A percentile compares a stretch with the other conserved stretches of the same genome.
Evolutionary conservation across 2,797 vertebrate species (phyloP).

Genomic region (Leuciscus waleckii): DNA sequence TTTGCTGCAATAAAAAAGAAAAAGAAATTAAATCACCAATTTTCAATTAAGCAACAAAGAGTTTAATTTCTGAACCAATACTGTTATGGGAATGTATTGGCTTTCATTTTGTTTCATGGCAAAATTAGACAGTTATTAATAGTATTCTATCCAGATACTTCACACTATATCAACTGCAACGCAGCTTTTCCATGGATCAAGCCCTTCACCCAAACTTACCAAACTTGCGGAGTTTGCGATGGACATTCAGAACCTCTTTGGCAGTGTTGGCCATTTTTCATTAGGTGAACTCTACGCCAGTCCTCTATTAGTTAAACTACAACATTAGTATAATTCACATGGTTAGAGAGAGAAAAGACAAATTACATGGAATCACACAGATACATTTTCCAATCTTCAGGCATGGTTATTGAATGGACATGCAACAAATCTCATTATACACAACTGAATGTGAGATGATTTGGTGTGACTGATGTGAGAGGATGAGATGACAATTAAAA

Average conservation of each 20-base stretch:
- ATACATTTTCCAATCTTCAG: constrained; percentile 60
- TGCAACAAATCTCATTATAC: constrained; percentile 58
- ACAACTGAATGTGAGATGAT: constrained; percentile 20
- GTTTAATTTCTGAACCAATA: background rate
- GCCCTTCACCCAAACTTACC: constrained; percentile 84
- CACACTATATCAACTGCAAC: background rate
- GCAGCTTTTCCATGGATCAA: background rate
- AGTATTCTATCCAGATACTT: background rate
- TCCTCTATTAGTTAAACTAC: constrained; percentile 88
- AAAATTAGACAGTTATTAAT: background rate
- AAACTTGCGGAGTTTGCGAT: constrained; percentile 78
- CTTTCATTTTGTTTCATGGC: background rate
- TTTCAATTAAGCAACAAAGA: constrained; percentile 2
- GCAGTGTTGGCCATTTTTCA: constrained; percentile 89
- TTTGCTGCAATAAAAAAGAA: background rate
- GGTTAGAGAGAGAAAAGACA: constrained; percentile 83
- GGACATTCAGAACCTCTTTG: constrained; percentile 74
- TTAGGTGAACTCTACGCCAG: constrained; percentile 85
- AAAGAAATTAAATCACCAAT: background rate
- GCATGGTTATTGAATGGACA: constrained; percentile 54
- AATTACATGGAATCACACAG: constrained; percentile 83
- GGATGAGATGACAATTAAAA: constrained; percentile 12
- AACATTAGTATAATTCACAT: constrained; percentile 89
- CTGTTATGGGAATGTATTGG: background rate
- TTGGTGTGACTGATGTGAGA: background rate